phyloP scores from a whole-genome alignment of 2,797 vertebrate genomes.

The Myotis planiceps region DNA sequence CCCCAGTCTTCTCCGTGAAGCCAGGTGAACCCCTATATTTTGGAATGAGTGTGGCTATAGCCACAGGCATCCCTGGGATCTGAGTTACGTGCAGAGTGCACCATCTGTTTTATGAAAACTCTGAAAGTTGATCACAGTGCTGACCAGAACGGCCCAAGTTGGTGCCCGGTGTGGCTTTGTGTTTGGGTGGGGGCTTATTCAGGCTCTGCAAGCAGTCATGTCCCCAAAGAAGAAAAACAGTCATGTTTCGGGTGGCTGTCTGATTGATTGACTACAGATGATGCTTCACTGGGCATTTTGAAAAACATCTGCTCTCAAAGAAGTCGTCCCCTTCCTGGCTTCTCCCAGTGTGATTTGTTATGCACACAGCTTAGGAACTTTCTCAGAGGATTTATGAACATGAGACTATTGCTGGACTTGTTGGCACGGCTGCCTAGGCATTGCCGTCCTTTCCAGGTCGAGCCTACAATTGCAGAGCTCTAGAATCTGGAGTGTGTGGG shows the following conservation, averaged over 20 bases:
- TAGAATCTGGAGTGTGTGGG: neutral
- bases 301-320: constrained; percentile 49
- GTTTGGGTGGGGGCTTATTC: neutral
- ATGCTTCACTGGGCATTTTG: constrained; percentile 45
- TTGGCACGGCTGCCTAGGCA: neutral
- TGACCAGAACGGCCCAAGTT: neutral
- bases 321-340: neutral
- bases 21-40: neutral
- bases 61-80: neutral
- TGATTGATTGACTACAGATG: constrained; percentile 68
- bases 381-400: constrained; percentile 29
- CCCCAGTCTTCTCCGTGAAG: neutral
- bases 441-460: constrained; percentile 33
- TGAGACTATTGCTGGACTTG: neutral
- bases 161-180: constrained; percentile 14
- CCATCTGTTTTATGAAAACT: constrained; percentile 47
- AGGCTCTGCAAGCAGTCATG: neutral
- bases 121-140: constrained; percentile 25
- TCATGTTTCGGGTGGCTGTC: neutral
- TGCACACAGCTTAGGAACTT: constrained; percentile 28
- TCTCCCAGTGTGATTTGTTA: constrained; percentile 52
- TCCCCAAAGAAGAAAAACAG: constrained; percentile 48
- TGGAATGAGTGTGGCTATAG: neutral
- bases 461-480: neutral
- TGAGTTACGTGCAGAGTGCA: neutral